Conservation (phyloP, 2,797 vertebrate genomes). For the Hypotaenidia philippensis region DNA sequence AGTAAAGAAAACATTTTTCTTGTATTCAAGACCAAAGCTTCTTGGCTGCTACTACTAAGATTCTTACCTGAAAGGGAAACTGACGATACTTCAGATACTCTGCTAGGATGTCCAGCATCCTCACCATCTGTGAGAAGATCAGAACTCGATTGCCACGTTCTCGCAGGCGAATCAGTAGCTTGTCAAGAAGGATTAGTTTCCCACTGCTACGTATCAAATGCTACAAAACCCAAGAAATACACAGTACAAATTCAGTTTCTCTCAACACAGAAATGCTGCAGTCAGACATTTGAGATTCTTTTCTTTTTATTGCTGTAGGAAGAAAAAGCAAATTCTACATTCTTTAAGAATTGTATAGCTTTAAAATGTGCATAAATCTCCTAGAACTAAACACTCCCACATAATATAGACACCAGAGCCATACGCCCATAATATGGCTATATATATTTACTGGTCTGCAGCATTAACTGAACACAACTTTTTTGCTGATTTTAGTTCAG, state of each 20-base stretch:
- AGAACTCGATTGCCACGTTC: slow-evolving; percentile 96
- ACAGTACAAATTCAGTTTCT: neutral
- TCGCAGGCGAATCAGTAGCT: slow-evolving; percentile 92
- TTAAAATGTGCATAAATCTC: neutral
- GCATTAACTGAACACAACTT: neutral
- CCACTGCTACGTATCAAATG: slow-evolving; percentile 97
- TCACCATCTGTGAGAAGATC: slow-evolving; percentile 99
- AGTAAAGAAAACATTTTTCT: neutral
- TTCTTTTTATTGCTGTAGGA: neutral
- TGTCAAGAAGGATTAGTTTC: slow-evolving; percentile 96
- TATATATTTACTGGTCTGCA: neutral
- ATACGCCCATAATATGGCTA: neutral
- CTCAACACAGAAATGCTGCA: neutral
- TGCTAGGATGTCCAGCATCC: slow-evolving; percentile 98
- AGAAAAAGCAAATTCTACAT: neutral
- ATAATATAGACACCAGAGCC: neutral
- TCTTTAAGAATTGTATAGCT: neutral
- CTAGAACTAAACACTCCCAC: neutral
- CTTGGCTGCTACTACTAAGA: neutral
- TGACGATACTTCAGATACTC: slow-evolving; percentile 95
- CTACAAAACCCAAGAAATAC: slow-evolving; percentile 75
- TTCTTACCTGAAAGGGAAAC: slow-evolving; percentile 93
- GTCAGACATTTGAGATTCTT: neutral
- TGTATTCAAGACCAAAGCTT: neutral
- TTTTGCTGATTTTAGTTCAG: neutral